phyloP scores from a whole-genome alignment of 2,888 invertebrate genomes.

The Eilema griseolum region DNA sequence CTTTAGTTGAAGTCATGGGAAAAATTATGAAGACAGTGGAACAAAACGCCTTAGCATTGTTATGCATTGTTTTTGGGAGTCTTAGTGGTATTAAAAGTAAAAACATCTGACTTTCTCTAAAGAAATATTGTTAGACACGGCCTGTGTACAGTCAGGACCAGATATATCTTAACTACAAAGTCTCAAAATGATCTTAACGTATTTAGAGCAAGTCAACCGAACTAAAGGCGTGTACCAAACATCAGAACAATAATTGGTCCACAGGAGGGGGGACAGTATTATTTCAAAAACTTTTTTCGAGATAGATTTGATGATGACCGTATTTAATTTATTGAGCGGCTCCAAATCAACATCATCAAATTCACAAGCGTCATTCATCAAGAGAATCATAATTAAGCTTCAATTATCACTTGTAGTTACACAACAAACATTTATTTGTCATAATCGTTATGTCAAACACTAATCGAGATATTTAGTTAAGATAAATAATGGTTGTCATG shows the following conservation, averaged over 20 bases:
- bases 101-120: slow-evolving; percentile 7
- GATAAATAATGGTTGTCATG: background rate
- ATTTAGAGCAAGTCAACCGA: no score
- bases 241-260: no score
- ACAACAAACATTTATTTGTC: background rate
- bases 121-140: background rate
- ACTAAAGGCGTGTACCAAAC: no score
- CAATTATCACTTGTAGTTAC: background rate
- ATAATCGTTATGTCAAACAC: background rate
- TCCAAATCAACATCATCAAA: background rate
- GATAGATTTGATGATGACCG: no score
- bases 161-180: no score
- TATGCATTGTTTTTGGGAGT: background rate
- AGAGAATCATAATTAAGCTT: background rate
- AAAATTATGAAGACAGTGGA: background rate
- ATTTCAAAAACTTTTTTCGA: no score
- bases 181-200: no score
- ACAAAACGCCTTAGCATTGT: background rate
- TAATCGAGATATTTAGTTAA: slow-evolving; percentile 3
- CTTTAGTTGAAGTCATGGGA: background rate
- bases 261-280: no score
- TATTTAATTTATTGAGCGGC: no score
- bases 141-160: background rate
- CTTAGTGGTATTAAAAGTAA: slow-evolving; percentile 6
- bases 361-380: background rate